A percentile compares a stretch with the other conserved stretches of the same genome.
Evolutionary conservation across 2,888 invertebrate species (phyloP).

Genomic region (Nephrotoma guestfalica): DNA sequence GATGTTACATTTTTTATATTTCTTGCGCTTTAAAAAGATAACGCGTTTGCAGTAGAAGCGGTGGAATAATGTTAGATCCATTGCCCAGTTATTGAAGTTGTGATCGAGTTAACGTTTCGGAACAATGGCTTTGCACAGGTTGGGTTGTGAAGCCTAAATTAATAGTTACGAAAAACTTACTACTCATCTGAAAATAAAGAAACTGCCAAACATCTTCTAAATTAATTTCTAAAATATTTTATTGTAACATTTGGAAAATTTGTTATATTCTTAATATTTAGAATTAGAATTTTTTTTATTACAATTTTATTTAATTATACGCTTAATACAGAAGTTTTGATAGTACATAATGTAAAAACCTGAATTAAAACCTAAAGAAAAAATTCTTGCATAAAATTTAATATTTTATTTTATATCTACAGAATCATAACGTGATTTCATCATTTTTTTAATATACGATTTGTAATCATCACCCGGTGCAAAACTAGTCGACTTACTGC

Average conservation of each 20-base stretch:
- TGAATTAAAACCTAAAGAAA: not conserved
- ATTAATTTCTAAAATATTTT: not conserved
- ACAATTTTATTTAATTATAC: not conserved
- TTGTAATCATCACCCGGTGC: conserved; percentile 31
- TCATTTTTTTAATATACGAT: conserved; percentile 33
- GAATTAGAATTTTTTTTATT: not conserved
- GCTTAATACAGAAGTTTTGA: not conserved
- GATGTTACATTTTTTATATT: too few species aligned
- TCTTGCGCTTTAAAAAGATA: too few species aligned
- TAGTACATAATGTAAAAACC: not conserved
- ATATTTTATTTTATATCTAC: conserved; percentile 19
- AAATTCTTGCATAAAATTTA: not conserved
- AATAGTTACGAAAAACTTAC: too few species aligned
- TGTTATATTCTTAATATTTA: not conserved
- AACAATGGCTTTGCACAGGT: too few species aligned
- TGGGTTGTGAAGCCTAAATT: too few species aligned
- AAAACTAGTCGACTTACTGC: conserved; percentile 43
- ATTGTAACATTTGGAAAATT: not conserved
- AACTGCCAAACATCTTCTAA: too few species aligned
- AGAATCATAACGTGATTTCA: conserved; percentile 32
- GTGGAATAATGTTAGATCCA: too few species aligned
- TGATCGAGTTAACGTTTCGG: too few species aligned
- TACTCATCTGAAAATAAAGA: too few species aligned
- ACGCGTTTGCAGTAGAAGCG: too few species aligned
- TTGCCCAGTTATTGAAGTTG: too few species aligned